Percentiles rank a stretch among this genome's conserved stretches.
Conservation (phyloP, 2,888 invertebrate genomes). For the Pedicia rivosa region DNA sequence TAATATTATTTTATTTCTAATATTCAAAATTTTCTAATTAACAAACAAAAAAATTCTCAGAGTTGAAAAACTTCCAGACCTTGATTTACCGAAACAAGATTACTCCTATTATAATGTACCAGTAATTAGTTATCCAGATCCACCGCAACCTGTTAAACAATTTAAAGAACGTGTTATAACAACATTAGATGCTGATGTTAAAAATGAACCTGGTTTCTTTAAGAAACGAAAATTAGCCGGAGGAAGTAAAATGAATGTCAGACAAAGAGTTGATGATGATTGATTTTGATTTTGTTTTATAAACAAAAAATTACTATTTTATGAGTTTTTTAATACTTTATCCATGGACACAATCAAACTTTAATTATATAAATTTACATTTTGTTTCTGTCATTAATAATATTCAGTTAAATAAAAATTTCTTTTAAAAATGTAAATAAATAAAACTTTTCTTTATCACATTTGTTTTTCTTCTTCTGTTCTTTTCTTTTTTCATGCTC, state of each 20-base stretch:
- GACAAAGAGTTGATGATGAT: conserved; percentile 22
- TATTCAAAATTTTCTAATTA: conserved; percentile 7
- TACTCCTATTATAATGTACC: conserved; percentile 13
- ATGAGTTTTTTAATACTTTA: too few relatives aligned
- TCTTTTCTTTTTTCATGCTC: too few relatives aligned
- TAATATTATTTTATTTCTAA: conserved; percentile 22
- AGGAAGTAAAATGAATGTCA: conserved; percentile 19
- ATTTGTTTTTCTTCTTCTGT: too few relatives aligned
- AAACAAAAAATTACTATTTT: too few relatives aligned
- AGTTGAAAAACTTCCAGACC: conserved; percentile 40
- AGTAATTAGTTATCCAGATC: conserved; percentile 15
- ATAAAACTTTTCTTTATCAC: too few relatives aligned
- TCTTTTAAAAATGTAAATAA: too few relatives aligned
- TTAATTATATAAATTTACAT: too few relatives aligned
- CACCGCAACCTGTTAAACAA: conserved; percentile 25
- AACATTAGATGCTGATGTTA: conserved; percentile 15
- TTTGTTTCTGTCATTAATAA: too few relatives aligned
- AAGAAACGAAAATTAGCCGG: conserved; percentile 27
- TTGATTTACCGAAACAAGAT: conserved; percentile 47
- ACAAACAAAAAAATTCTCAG: too few relatives aligned
- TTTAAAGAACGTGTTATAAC: conserved; percentile 28
- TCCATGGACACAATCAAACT: too few relatives aligned
- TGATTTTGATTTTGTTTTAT: conserved; percentile 4
- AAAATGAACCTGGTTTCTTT: conserved; percentile 19
- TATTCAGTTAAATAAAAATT: too few relatives aligned